Base-by-base conservation (phyloP, 2,888 invertebrate species). In the Cataglyphis rosenhaueri region DNA sequence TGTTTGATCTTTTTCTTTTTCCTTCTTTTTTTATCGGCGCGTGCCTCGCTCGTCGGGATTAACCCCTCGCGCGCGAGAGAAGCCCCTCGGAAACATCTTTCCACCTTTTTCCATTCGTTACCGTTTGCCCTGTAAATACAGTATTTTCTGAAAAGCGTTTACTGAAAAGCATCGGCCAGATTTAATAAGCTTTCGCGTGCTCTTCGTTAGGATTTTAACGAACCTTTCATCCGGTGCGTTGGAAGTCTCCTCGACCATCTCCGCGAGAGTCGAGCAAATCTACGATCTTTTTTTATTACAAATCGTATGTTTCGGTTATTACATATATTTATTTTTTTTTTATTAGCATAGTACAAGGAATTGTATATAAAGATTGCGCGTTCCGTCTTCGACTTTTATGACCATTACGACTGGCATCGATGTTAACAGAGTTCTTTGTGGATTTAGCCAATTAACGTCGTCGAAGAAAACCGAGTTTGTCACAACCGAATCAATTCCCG, bases 201-300 rank as follows among this genome's bases (percentile, higher is more conserved):
- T 70, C 57, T 78, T 78, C 78, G 71, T 79, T 71, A 71, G 71
- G 78, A 79, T 79, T 70, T 79, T 79, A 79, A 79, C 78, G 78
- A 79, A 79, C 59, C 71, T 71, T 59, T 79, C 71, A 59, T 70
- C 59, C 57, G 57, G 44, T 57, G 10, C 18, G 70, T 18, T 59
- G 78, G 70, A 78, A 78, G 29, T 21, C 29, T 41, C 21, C 10
- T 35, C 21, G 57, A 41, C 21, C 18, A 57, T 70, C 70, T 59
- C 70, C 57, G 10, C 21, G 48, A 44, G 48, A 48, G 10, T 66
- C 48, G 32, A 9, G 25, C 21, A 32, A 57, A 55, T 41, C 68
- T 29, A 12, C 44, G 15, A 21, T 29, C 5, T 10, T n/a, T 21
- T 44, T 35, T 59, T 59, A 44, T 64, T 78, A 44, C 15, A 4